These are phyloP conservation scores for Drosophila paulistorum DNA, from an alignment of 1,140 invertebrate genomes.

Conservation along the genomic window DNA sequence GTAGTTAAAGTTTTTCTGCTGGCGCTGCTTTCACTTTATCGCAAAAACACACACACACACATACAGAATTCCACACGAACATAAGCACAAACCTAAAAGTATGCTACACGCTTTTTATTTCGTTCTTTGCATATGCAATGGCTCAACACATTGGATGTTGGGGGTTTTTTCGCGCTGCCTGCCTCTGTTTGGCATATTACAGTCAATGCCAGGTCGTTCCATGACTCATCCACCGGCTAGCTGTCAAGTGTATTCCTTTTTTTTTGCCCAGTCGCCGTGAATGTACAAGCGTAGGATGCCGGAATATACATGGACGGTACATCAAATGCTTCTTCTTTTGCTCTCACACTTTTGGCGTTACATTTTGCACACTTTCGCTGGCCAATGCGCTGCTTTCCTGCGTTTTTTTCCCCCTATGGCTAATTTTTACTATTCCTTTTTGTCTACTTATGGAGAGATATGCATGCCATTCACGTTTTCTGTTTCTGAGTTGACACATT, in stretches of 20 bases:
- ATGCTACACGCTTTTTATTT: conserved; percentile 53
- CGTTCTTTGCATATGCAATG: conserved; percentile 63
- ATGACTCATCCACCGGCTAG: background rate
- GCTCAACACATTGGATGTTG: conserved; percentile 37
- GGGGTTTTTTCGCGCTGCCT: conserved; percentile 29
- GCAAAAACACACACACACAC: conserved; percentile 35
- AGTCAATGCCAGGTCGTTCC: conserved; percentile 49
- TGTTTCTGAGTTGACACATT: conserved; percentile 60
- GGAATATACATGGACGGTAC: conserved; percentile 33
- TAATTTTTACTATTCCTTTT: background rate
- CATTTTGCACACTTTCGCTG: conserved; percentile 68
- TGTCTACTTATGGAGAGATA: conserved; percentile 2
- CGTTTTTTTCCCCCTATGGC: conserved; percentile 31
- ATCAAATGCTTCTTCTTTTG: conserved; percentile 39
- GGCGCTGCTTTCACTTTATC: conserved; percentile 61
- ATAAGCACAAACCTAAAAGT: conserved; percentile 17
- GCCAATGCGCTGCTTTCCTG: conserved; percentile 36
- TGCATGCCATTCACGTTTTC: conserved; percentile 33
- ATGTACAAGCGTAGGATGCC: conserved; percentile 16
- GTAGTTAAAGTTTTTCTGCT: conserved; percentile 78
- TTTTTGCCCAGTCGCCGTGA: conserved; percentile 37
- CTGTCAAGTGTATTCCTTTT: conserved; percentile 48
- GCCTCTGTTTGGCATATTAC: conserved; percentile 71
- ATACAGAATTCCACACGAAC: background rate
- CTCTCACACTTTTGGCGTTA: conserved; percentile 42